Evolutionary conservation across 1,140 invertebrate species (phyloP).

Genomic region (Colletes gigas): DNA sequence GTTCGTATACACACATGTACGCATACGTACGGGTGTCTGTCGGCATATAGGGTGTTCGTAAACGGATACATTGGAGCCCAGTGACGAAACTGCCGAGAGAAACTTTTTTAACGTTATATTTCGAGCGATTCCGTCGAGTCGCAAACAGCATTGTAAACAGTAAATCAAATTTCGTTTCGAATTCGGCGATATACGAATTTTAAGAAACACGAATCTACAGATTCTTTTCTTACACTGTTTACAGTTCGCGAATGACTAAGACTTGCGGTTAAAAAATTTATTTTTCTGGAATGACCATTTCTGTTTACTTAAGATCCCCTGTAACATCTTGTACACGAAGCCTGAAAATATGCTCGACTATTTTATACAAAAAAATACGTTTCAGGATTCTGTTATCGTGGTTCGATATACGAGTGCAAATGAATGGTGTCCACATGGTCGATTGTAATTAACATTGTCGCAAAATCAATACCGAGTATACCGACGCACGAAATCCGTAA

Average conservation of each 20-base stretch:
- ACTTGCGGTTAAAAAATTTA: background rate
- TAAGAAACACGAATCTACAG: background rate
- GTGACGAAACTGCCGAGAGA: background rate
- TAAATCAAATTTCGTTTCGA: no score
- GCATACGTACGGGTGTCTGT: no score
- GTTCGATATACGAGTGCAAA: background rate
- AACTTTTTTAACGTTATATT: background rate
- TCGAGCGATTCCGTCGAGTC: background rate
- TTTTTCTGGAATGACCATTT: no score
- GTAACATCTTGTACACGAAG: background rate
- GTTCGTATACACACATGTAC: background rate
- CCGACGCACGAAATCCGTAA: background rate
- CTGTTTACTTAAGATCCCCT: no score
- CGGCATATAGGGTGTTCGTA: conserved; percentile 2
- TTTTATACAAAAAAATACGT: background rate
- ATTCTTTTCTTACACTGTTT: no score
- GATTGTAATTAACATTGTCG: conserved; percentile 9
- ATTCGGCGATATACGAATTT: no score
- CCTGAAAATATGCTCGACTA: no score
- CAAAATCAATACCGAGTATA: background rate
- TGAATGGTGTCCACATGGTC: background rate
- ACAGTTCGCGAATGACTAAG: no score
- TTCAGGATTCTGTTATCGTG: background rate
- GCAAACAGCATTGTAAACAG: no score
- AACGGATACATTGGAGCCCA: conserved; percentile 5